Evolutionary conservation across 2,797 vertebrate genomes (phyloP).

Genomic region (Muraenolepis orangiensis): DNA sequence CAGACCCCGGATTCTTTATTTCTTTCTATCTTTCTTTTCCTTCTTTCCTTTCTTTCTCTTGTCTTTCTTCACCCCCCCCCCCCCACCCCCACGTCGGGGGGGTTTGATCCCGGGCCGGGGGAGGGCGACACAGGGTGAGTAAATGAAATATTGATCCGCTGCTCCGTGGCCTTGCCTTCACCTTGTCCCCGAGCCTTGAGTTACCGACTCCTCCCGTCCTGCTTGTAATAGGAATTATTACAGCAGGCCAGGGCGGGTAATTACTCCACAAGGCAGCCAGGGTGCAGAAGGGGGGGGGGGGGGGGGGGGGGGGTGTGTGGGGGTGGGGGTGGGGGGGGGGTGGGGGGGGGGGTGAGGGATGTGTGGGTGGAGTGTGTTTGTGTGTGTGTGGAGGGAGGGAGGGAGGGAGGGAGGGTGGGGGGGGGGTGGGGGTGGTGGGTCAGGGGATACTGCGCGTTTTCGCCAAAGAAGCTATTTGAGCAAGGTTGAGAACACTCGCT

Average conservation of each 20-base stretch:
- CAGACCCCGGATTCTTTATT: conserved; percentile 91
- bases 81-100: conserved; percentile 76
- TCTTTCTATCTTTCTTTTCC: conserved; percentile 34
- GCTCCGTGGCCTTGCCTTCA: conserved; percentile 98
- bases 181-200: conserved; percentile 97
- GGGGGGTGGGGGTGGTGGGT: neutral
- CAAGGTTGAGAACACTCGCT: conserved; percentile 68
- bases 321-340: conserved; percentile 41
- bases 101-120: conserved; percentile 92
- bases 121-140: conserved; percentile 89
- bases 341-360: no score
- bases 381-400: conserved; percentile 42
- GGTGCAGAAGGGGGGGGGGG: conserved; percentile 60
- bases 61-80: conserved; percentile 29
- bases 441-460: conserved; percentile 81
- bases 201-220: conserved; percentile 99
- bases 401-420: conserved; percentile 43
- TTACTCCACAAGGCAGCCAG: conserved; percentile 90
- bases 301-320: neutral
- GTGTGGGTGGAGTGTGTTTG: no score
- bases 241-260: conserved; percentile 96
- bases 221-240: conserved; percentile 99
- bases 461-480: conserved; percentile 91
- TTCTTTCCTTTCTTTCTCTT: conserved; percentile 81
- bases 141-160: conserved; percentile 99